Conservation (phyloP, 2,797 vertebrate genomes). For the Poecilia gillii region DNA sequence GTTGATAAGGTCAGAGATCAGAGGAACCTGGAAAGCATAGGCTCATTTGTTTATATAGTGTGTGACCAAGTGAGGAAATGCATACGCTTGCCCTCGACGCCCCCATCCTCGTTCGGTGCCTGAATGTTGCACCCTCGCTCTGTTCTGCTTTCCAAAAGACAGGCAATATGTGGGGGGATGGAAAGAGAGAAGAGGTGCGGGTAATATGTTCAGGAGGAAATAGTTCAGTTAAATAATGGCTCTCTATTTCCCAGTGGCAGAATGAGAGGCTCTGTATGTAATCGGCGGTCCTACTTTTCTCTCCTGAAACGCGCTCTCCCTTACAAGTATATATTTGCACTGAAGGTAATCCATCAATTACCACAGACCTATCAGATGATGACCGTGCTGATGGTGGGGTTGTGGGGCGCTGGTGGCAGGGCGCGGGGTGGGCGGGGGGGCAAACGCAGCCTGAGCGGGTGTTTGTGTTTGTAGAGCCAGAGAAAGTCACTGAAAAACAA, state of each 20-base stretch:
- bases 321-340: conserved; percentile 85
- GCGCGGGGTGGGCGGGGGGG: conserved; percentile 21
- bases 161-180: conserved; percentile 79
- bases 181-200: conserved; percentile 69
- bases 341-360: conserved; percentile 89
- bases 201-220: conserved; percentile 84
- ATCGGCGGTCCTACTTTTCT: conserved; percentile 72
- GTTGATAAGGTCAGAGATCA: conserved; percentile 82
- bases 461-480: conserved; percentile 8
- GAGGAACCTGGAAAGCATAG: conserved; percentile 65
- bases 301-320: conserved; percentile 75
- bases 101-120: conserved; percentile 68
- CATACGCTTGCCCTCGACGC: conserved; percentile 76
- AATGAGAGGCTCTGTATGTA: conserved; percentile 76
- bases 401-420: conserved; percentile 39
- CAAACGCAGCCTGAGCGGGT: conserved; percentile 34
- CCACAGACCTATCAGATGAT: conserved; percentile 83
- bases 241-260: conserved; percentile 78
- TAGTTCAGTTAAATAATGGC: conserved; percentile 87
- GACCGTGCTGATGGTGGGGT: conserved; percentile 79
- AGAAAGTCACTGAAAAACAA: conserved; percentile 24
- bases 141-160: conserved; percentile 80
- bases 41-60: conserved; percentile 85
- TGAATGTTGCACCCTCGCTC: conserved; percentile 65
- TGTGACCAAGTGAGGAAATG: conserved; percentile 79